Conservation (phyloP, 2,888 invertebrate species). For the Spilosoma lubricipeda region DNA sequence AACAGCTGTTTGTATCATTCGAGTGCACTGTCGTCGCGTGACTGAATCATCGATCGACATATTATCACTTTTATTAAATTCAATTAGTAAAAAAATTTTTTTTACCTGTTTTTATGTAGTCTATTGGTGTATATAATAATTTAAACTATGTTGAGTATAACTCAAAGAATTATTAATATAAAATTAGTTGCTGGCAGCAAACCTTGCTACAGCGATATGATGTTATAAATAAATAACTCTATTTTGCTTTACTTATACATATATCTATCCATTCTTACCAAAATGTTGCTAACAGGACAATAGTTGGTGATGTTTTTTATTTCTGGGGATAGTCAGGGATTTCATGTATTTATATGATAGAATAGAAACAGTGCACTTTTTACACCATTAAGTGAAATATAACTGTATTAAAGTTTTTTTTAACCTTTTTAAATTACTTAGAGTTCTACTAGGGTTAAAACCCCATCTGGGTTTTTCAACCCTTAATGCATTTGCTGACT, state of each 20-base stretch:
- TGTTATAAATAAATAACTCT: background rate
- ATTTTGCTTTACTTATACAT: background rate
- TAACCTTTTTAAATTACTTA: background rate
- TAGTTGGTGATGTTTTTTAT: too few species aligned
- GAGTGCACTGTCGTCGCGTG: conserved; percentile 36
- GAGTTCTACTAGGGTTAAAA: background rate
- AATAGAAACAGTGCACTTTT: background rate
- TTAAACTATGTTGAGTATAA: background rate
- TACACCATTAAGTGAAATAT: background rate
- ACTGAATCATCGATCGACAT: conserved; percentile 35
- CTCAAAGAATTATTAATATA: background rate
- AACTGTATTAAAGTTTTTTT: too few species aligned
- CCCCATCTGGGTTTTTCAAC: too few species aligned
- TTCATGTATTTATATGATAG: too few species aligned
- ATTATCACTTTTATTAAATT: conserved; percentile 9
- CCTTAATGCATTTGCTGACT: background rate
- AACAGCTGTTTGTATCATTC: conserved; percentile 71
- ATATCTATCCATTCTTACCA: background rate
- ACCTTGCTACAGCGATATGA: background rate
- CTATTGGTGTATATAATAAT: background rate
- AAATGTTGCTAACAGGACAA: background rate
- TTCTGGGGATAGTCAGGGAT: too few species aligned
- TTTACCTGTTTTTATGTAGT: background rate
- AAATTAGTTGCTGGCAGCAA: background rate
- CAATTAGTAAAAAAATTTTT: background rate